Evolutionary conservation across 2,888 invertebrate species (phyloP).

Genomic region (Diploptera punctata): DNA sequence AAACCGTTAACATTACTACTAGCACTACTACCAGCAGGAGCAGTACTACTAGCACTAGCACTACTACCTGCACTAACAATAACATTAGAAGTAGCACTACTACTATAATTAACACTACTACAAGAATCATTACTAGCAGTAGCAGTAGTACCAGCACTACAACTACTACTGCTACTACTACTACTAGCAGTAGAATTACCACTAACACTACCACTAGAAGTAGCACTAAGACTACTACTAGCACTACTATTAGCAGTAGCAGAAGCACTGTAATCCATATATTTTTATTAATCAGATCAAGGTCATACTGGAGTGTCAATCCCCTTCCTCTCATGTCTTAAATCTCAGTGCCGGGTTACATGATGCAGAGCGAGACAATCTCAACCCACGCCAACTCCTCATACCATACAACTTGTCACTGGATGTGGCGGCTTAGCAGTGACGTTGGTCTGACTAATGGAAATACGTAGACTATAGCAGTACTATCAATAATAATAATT

Average conservation of each 20-base stretch:
- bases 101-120: neutral
- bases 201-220: neutral
- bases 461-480: neutral
- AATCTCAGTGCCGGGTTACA: too few species aligned
- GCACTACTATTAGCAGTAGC: neutral
- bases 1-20: too few species aligned
- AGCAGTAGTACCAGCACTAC: neutral
- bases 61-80: neutral
- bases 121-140: neutral
- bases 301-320: too few species aligned
- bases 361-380: too few species aligned
- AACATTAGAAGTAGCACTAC: neutral
- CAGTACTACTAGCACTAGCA: neutral
- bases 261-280: neutral
- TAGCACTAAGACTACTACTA: neutral
- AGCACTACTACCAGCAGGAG: neutral
- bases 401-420: too few species aligned
- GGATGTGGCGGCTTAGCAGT: too few species aligned
- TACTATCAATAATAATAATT: neutral
- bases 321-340: too few species aligned
- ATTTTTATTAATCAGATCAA: too few species aligned
- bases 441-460: neutral
- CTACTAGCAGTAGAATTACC: neutral
- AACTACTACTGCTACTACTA: neutral
- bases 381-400: too few species aligned